Conservation (phyloP, 2,888 invertebrate genomes). For the Drosophila neonasuta region DNA sequence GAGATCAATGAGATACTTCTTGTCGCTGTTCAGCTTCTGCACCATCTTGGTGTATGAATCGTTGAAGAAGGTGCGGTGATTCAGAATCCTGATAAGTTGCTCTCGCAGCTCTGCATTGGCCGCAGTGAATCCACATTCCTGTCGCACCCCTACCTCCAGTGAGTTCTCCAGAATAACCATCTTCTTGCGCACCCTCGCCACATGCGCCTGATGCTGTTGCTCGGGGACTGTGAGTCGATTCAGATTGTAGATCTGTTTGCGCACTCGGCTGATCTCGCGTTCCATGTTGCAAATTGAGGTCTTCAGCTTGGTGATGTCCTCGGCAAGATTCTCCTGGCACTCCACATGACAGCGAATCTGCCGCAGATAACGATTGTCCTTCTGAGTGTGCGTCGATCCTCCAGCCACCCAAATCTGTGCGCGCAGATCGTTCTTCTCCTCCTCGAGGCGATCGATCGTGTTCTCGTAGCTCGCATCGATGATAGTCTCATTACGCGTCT, state of each 20-base stretch:
- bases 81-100: constrained; percentile 75
- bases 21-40: constrained; percentile 78
- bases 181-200: constrained; percentile 70
- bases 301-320: constrained; percentile 77
- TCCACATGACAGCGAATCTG: constrained; percentile 77
- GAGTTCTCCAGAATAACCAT: constrained; percentile 79
- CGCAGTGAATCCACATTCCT: constrained; percentile 79
- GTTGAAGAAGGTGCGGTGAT: constrained; percentile 79
- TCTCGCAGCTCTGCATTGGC: constrained; percentile 75
- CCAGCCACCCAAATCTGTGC: constrained; percentile 80
- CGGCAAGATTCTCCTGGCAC: constrained; percentile 77
- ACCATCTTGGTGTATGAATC: constrained; percentile 80
- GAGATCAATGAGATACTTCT: constrained; percentile 80
- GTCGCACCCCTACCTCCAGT: constrained; percentile 77
- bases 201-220: constrained; percentile 76
- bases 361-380: constrained; percentile 64
- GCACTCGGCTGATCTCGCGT: constrained; percentile 75
- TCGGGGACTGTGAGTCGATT: constrained; percentile 80
- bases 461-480: constrained; percentile 75
- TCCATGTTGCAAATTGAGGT: constrained; percentile 74
- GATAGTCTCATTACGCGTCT: constrained; percentile 77
- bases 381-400: constrained; percentile 69
- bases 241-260: constrained; percentile 78
- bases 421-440: constrained; percentile 77
- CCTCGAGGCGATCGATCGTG: constrained; percentile 71